Conservation (phyloP, 1,140 invertebrate genomes). For the Homalodisca vitripennis region DNA sequence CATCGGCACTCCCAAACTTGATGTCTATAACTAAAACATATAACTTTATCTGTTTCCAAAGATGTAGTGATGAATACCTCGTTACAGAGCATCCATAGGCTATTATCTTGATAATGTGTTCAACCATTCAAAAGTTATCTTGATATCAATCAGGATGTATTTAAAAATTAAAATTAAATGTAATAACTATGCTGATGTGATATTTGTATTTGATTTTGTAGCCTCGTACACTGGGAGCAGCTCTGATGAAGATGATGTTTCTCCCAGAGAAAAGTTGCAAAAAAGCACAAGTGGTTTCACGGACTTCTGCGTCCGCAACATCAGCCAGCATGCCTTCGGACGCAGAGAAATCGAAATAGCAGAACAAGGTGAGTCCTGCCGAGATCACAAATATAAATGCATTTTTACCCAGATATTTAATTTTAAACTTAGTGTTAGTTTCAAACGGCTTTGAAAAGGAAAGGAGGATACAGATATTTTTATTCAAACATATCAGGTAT, state of each 20-base stretch:
- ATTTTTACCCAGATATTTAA: too few species aligned
- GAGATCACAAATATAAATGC: too few species aligned
- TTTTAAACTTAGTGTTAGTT: too few species aligned
- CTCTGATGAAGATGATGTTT: conserved; percentile 78
- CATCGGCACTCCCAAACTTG: too few species aligned
- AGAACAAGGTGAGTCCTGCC: conserved; percentile 82
- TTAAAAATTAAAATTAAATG: not conserved
- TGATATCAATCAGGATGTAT: too few species aligned
- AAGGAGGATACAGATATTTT: too few species aligned
- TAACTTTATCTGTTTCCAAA: not conserved
- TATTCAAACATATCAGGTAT: too few species aligned
- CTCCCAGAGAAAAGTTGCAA: conserved; percentile 85
- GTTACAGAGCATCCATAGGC: not conserved
- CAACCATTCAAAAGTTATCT: not conserved
- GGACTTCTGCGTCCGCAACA: conserved; percentile 91
- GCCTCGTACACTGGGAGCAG: conserved; percentile 89
- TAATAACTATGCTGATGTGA: not conserved
- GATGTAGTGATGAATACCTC: not conserved
- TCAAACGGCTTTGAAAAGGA: too few species aligned
- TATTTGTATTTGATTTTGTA: conserved; percentile 47
- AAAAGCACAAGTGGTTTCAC: conserved; percentile 74
- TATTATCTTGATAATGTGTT: not conserved
- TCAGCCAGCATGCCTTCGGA: conserved; percentile 90
- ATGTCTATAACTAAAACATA: not conserved
- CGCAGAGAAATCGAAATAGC: conserved; percentile 96